Percentiles rank a stretch among this genome's conserved stretches.
Evolutionary conservation across 2,113 vertebrate species (phyloP).

Genomic region (Microtus ochrogaster): DNA sequence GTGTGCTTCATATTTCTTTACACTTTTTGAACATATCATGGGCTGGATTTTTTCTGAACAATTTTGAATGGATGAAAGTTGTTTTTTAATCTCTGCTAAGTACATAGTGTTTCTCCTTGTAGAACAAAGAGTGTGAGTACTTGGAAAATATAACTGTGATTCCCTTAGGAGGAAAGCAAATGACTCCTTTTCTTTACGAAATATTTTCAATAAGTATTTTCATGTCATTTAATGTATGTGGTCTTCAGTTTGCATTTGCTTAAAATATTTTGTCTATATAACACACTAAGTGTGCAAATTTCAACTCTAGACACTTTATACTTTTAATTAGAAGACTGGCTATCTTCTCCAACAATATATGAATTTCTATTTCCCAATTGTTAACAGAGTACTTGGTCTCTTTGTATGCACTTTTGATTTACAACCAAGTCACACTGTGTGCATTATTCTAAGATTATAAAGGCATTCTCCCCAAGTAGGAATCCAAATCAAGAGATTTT

Average conservation of each 20-base stretch:
- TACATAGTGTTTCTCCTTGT: not conserved
- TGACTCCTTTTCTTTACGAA: not conserved
- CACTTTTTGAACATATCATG: not conserved
- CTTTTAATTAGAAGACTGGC: constrained; percentile 7
- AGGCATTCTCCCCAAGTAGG: not conserved
- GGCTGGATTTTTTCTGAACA: not conserved
- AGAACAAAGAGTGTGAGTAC: not conserved
- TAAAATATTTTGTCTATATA: constrained; percentile 11
- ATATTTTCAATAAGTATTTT: not conserved
- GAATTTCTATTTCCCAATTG: constrained; percentile 23
- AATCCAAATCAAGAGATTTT: not conserved
- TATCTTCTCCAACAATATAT: not conserved
- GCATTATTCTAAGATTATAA: not conserved
- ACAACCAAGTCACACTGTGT: not conserved
- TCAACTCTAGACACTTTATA: not conserved
- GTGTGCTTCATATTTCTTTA: not conserved
- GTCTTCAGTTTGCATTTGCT: not conserved
- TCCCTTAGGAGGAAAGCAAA: not conserved
- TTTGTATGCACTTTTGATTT: not conserved
- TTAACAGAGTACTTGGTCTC: not conserved
- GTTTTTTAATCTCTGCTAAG: not conserved
- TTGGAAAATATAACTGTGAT: not conserved
- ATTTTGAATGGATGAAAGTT: not conserved
- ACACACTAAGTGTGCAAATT: not conserved
- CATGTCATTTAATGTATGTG: not conserved